These are phyloP conservation scores for Eulemur rubriventer DNA, from an alignment of 2,797 vertebrate genomes.

Conservation along the genomic window DNA sequence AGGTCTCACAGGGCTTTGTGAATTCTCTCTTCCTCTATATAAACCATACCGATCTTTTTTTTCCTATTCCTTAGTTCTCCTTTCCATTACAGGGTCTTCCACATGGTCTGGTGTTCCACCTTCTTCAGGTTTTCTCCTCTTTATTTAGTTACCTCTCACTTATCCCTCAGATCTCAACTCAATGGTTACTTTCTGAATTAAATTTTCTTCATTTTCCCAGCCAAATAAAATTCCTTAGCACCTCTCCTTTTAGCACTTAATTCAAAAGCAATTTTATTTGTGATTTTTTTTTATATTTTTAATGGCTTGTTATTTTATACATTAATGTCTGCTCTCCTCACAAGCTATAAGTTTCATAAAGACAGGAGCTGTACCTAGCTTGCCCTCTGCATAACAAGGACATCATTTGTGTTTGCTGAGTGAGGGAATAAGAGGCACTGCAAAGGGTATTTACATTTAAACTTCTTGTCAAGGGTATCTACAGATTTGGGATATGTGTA, in stretches of 20 bases:
- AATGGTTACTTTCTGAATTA: not conserved
- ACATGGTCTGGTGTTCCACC: rapidly evolving
- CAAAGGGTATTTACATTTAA: not conserved
- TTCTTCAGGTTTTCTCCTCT: not conserved
- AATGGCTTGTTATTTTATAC: not conserved
- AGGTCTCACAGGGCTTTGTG: not conserved
- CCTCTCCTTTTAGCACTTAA: not conserved
- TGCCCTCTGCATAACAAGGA: not conserved
- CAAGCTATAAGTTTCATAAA: not conserved
- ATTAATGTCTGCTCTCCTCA: not conserved
- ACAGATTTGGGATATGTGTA: not conserved
- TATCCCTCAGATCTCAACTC: not conserved
- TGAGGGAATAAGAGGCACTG: not conserved
- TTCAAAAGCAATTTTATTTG: not conserved
- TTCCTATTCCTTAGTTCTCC: not conserved
- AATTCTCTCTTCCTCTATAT: not conserved
- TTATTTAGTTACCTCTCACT: not conserved
- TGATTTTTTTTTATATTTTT: not conserved
- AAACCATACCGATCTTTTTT: not conserved
- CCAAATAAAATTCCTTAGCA: not conserved
- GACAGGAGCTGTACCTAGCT: not conserved
- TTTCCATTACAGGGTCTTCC: not conserved
- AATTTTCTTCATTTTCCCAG: not conserved
- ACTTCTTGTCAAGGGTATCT: not conserved
- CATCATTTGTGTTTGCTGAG: not conserved